A percentile compares a stretch with the other conserved stretches of the same genome.
Evolutionary conservation across 2,797 vertebrate genomes (phyloP).

Genomic region (Pangasius sanitwongsei): DNA sequence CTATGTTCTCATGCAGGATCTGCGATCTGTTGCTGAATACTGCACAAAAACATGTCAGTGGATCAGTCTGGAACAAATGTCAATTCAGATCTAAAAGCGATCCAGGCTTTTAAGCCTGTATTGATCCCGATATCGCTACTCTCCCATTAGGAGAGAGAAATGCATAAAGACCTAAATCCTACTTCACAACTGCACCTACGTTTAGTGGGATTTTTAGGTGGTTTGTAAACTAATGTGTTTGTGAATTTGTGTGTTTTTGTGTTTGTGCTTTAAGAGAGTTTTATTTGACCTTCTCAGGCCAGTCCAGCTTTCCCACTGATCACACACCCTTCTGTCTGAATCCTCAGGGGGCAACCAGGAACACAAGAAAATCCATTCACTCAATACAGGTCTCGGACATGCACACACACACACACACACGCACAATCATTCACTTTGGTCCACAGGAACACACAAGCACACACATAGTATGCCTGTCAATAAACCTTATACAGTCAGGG

Average conservation of each 20-base stretch:
- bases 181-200: neutral
- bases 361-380: slow-evolving; percentile 47
- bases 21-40: neutral
- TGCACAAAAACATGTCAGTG: neutral
- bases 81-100: slow-evolving; percentile 3
- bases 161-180: neutral
- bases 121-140: neutral
- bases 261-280: slow-evolving; percentile 8
- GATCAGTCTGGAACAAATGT: neutral
- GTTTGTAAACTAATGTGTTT: neutral
- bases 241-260: slow-evolving; percentile 13
- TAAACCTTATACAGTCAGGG: slow-evolving; percentile 18
- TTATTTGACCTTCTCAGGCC: slow-evolving; percentile 25
- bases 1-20: neutral
- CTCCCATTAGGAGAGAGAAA: slow-evolving; percentile 1
- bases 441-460: slow-evolving; percentile 17
- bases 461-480: slow-evolving; percentile 42
- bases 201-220: neutral
- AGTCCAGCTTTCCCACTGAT: slow-evolving; percentile 20
- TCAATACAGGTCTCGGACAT: slow-evolving; percentile 5
- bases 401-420: slow-evolving; percentile 18
- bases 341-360: slow-evolving; percentile 17
- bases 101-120: neutral
- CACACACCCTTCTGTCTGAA: slow-evolving; percentile 34
- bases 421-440: neutral